These are phyloP conservation scores for Malurus leucopterus DNA, from an alignment of 2,797 vertebrate genomes.

Conservation along the genomic window DNA sequence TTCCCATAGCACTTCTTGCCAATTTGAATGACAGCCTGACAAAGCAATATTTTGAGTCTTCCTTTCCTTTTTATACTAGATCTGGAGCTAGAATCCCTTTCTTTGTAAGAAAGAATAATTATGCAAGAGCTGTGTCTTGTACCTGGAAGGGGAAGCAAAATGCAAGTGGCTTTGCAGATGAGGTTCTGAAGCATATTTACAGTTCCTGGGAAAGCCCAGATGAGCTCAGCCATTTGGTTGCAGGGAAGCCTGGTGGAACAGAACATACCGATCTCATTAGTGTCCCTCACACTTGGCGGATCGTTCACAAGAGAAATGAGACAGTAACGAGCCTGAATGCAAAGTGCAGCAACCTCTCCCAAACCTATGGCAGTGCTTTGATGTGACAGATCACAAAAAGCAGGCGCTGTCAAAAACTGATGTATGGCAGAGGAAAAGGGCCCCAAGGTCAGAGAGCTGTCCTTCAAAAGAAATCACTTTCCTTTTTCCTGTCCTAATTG, in stretches of 20 bases:
- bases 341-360: background rate
- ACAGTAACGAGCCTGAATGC: constrained; percentile 14
- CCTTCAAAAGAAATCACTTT: constrained; percentile 40
- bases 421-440: background rate
- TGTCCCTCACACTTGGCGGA: background rate
- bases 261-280: constrained; percentile 16
- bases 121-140: background rate
- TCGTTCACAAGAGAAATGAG: background rate
- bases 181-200: background rate
- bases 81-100: background rate
- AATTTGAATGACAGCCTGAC: background rate
- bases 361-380: constrained; percentile 21
- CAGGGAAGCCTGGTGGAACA: background rate
- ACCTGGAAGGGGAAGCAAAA: background rate
- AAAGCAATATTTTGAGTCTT: background rate
- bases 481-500: constrained; percentile 25
- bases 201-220: background rate
- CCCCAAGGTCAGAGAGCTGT: constrained; percentile 11
- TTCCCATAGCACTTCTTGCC: background rate
- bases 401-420: constrained; percentile 39
- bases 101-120: background rate
- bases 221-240: constrained; percentile 11
- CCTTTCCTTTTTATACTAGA: background rate
- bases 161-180: background rate
- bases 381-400: constrained; percentile 50